phyloP scores from a whole-genome alignment of 2,113 vertebrate genomes.

The Campylomormyrus numenius region DNA sequence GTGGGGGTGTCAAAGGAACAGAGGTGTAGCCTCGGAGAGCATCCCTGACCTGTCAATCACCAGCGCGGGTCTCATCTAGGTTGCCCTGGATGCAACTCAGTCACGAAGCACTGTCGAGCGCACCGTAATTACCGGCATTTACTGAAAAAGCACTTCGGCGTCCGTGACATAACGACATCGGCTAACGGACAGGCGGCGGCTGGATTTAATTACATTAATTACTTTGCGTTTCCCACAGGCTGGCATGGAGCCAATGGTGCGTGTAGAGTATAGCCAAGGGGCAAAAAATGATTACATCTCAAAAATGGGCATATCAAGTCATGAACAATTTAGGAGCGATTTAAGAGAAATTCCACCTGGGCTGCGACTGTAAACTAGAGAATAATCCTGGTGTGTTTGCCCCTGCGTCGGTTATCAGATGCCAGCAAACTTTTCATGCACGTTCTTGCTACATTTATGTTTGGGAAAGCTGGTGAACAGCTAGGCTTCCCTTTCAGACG shows the following conservation, averaged over 20 bases:
- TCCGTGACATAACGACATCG: background rate
- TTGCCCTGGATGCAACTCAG: background rate
- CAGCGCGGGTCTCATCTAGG: background rate
- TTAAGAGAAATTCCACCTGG: background rate
- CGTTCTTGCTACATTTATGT: background rate
- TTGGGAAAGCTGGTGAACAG: background rate
- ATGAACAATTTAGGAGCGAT: background rate
- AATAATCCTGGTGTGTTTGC: background rate
- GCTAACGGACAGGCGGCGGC: background rate
- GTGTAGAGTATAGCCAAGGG: background rate
- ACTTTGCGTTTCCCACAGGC: background rate
- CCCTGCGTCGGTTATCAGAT: background rate
- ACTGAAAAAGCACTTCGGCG: background rate
- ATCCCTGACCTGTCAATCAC: background rate
- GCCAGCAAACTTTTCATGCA: background rate
- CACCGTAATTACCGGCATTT: background rate
- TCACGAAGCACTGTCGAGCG: background rate
- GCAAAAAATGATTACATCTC: background rate
- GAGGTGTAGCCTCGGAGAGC: background rate
- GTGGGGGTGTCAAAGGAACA: background rate
- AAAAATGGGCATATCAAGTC: background rate
- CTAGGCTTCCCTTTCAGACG: background rate
- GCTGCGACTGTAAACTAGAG: background rate
- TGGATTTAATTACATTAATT: slow-evolving; percentile 1
- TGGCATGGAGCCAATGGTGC: background rate